These are phyloP conservation scores for Drosophila lacertosa DNA, from an alignment of 1,140 invertebrate genomes.

Conservation along the genomic window DNA sequence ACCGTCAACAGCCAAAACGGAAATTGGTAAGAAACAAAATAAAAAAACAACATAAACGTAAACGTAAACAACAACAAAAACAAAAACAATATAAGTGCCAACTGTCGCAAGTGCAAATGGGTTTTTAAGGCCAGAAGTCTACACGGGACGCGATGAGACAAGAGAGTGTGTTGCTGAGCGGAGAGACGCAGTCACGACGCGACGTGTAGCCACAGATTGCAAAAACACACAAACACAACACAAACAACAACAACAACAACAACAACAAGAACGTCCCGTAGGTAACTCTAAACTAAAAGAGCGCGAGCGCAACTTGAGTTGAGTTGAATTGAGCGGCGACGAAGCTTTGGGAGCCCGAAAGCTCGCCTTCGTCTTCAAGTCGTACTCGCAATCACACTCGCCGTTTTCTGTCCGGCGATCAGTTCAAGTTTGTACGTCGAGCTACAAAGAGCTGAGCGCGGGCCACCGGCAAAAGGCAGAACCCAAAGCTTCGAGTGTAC, in stretches of 20 bases:
- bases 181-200: constrained; percentile 7
- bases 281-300: constrained; percentile 37
- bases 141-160: constrained; percentile 30
- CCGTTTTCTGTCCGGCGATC: constrained; percentile 45
- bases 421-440: constrained; percentile 68
- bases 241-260: constrained; percentile 2
- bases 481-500: constrained; percentile 30
- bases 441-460: constrained; percentile 38
- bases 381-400: constrained; percentile 27
- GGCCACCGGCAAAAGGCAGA: constrained; percentile 1
- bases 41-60: constrained; percentile 21
- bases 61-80: constrained; percentile 31
- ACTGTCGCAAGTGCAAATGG: constrained; percentile 77
- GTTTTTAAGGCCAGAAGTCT: constrained; percentile 60
- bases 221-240: constrained; percentile 18
- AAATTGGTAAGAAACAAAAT: constrained; percentile 73
- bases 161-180: constrained; percentile 14
- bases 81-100: constrained; percentile 53
- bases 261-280: constrained; percentile 28
- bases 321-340: constrained; percentile 32
- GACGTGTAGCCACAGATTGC: constrained; percentile 35
- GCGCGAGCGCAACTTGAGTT: too few species aligned
- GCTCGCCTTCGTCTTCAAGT: constrained; percentile 64
- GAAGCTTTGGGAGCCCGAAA: constrained; percentile 54
- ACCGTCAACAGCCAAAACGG: constrained; percentile 61